These are phyloP conservation scores for Tortrix viridana DNA, from an alignment of 2,888 invertebrate genomes.

Conservation along the genomic window DNA sequence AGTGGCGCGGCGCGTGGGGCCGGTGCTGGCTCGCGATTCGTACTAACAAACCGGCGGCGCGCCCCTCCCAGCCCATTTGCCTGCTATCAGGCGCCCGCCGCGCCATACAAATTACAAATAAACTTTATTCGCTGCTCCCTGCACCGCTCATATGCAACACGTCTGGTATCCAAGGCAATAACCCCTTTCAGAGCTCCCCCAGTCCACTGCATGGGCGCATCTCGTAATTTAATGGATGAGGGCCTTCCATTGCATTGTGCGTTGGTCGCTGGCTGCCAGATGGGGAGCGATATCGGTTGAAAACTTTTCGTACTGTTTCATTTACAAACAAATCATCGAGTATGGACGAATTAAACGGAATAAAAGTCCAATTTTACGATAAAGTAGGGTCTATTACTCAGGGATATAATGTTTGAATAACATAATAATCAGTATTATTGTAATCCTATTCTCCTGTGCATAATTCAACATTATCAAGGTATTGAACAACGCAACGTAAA, in stretches of 20 bases:
- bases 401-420: no score
- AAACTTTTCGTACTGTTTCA: conserved; percentile 9
- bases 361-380: no score
- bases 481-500: conserved; percentile 1
- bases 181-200: conserved; percentile 79
- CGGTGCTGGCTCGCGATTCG: conserved; percentile 61
- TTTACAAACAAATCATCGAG: neutral
- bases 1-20: conserved; percentile 45
- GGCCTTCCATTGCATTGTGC: conserved; percentile 69
- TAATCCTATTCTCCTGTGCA: neutral
- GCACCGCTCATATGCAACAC: conserved; percentile 73
- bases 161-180: conserved; percentile 78
- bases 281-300: conserved; percentile 25
- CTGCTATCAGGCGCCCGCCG: conserved; percentile 71
- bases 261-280: conserved; percentile 57
- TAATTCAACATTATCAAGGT: neutral
- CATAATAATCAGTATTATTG: no score
- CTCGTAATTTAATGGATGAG: conserved; percentile 79
- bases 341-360: no score
- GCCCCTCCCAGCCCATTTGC: conserved; percentile 75
- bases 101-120: conserved; percentile 80
- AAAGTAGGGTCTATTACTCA: no score
- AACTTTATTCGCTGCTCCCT: conserved; percentile 82
- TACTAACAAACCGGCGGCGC: conserved; percentile 66
- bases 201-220: conserved; percentile 60